Evolutionary conservation across 1,140 invertebrate genomes (phyloP), one percentile per base, ranked within the genome.

Genomic region (Ceratina australensis): DNA sequence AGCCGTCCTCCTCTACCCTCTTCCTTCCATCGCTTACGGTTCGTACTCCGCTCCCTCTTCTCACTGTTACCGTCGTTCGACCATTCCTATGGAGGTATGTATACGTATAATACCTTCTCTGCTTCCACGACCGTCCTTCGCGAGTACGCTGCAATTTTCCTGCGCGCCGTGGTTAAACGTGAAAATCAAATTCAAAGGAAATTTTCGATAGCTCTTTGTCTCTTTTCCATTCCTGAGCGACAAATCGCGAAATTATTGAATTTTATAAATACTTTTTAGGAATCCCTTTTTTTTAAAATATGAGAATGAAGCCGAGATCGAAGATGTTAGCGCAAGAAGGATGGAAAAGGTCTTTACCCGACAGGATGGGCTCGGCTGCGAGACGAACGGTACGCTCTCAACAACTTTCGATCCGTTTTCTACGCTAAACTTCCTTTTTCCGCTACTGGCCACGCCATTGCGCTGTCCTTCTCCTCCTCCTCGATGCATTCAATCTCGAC

Each of bases 361-460:
- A 50, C 67, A 50, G 47, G 67, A 63, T 57, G 66, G 52, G 64
- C 52, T 81, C 50, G 13, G 74, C 68, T 71, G 64, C 57, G 67
- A 71, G 69, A 57, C 61, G 66, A 79, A 82, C 50, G 71, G 61
- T 52, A 67, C 61, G 22, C n/a, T 33, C n/a, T 33, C 42, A 18
- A 22, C 80, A 74, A 82, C 80, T 84, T 82, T 79, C 80, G 26
- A 84, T 68, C 49, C 50, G 54, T 82, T 85, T 78, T 84, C 82
- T 81, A 74, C 66, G 71, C 50, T 69, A 65, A 84, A 81, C 71
- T 78, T 84, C 82, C 74, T 85, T 84, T 81, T 82, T 78, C 74
- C 33, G 28, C 26, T 52, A 73, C 33, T 57, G 78, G 66, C 72
- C 56, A 61, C 73, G 13, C 57, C 67, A 2, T 42, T 28, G 18